Percentiles rank a stretch among this genome's conserved stretches.
These are phyloP conservation scores for Pasiphila rectangulata DNA, from an alignment of 2,888 invertebrate species.

Conservation along the genomic window DNA sequence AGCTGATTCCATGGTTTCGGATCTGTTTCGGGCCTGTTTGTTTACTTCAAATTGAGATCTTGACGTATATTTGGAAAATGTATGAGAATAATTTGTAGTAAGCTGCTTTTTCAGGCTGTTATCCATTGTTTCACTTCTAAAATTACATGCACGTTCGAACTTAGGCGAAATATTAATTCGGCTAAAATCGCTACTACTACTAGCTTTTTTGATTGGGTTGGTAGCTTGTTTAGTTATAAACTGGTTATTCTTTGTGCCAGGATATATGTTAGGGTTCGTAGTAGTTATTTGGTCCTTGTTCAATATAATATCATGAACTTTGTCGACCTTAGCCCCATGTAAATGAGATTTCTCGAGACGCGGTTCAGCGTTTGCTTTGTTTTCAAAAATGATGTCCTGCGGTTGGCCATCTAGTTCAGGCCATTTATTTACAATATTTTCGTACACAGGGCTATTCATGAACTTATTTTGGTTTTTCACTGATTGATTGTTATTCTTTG, in stretches of 20 bases:
- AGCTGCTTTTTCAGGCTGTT: neutral
- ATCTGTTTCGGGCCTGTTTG: conserved; percentile 5
- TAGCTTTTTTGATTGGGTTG: conserved; percentile 9
- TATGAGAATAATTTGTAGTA: neutral
- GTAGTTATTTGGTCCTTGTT: conserved; percentile 1
- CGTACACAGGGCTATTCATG: conserved; percentile 14
- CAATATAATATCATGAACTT: conserved; percentile 8
- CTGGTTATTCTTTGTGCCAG: neutral
- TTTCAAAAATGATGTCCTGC: conserved; percentile 6
- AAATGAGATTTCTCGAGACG: conserved; percentile 9
- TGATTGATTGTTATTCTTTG: conserved; percentile 2
- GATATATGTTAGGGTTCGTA: conserved; percentile 6
- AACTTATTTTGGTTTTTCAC: conserved; percentile 10
- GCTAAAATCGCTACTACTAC: conserved; percentile 5
- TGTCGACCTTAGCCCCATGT: conserved; percentile 11
- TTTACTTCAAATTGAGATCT: neutral
- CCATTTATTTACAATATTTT: conserved; percentile 21
- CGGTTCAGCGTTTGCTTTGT: conserved; percentile 7
- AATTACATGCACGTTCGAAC: conserved; percentile 3
- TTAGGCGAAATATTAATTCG: conserved; percentile 9
- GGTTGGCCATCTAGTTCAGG: conserved; percentile 19
- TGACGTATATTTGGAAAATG: neutral
- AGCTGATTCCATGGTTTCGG: conserved; percentile 4
- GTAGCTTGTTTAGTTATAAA: neutral
- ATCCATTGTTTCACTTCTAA: conserved; percentile 11